Evolutionary conservation across 2,113 vertebrate genomes (phyloP), one percentile per base, ranked within the genome.

Genomic region (Otocyon megalotis): DNA sequence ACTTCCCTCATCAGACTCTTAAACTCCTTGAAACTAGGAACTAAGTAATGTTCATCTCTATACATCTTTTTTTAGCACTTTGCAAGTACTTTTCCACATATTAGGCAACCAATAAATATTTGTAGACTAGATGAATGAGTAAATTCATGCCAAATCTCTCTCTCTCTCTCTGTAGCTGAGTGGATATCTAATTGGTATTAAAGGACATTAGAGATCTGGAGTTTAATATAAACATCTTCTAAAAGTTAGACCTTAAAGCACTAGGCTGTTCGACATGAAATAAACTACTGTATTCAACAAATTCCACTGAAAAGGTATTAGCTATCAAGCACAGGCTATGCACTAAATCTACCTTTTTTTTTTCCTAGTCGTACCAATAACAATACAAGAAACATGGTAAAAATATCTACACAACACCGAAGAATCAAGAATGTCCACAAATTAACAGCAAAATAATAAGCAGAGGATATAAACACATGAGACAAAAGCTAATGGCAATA

Each of bases 81-180:
- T 48, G 30, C 16, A 92, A 76, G 19, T 83, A 58, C 5, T 82
- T 93, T 87, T 90, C 67, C 22, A 80, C 1, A 12, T 67, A 77
- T 35, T 62, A 93, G 74, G 28, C 82, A 17, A 65, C 86, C 43
- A 96, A 93, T 74, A 96, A 88, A 87, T 74, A 89, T 83, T 50
- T 86, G 24, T 90, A 90, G 17, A 53, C 5, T 54, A 72, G 58
- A 93, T 32, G n/a, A 92, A 91, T 80, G 50, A 72, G 22, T 8
- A 86, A 85, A 58, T 48, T 2, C 8, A 5, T 65, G 24, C 11
- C 35, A 97, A 76, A 53, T 88, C 11, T 94, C 43, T 79, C 11
- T 56, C 4, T 43, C 28, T 89, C 7, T 56, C 30, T 90, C 1
- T 88, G 50, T 63, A 82, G 65, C 24, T 26, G 90, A 93, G 28